phyloP scores from a whole-genome alignment of 2,113 vertebrate species.

The Tursiops truncatus region DNA sequence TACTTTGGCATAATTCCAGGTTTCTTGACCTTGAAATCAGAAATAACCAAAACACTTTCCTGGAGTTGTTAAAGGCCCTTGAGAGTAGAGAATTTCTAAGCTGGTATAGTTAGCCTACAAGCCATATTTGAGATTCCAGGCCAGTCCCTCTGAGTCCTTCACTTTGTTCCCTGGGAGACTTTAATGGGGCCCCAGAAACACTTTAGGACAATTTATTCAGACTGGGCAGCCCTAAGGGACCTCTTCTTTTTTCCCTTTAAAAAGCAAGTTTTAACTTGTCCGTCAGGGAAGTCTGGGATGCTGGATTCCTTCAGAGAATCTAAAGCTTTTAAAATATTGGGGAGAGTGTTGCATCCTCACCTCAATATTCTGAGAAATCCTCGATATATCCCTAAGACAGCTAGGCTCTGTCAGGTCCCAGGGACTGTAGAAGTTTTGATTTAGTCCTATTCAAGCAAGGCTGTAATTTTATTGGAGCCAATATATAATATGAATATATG shows the following conservation, averaged over 20 bases:
- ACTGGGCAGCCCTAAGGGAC: not conserved
- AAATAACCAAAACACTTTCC: not conserved
- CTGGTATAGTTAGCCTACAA: not conserved
- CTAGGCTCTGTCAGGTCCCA: not conserved
- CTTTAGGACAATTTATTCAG: not conserved
- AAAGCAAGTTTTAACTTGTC: not conserved
- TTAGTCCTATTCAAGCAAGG: not conserved
- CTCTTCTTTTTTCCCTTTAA: not conserved
- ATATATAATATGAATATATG: not conserved
- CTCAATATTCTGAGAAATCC: not conserved
- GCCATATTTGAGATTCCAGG: not conserved
- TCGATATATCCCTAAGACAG: not conserved
- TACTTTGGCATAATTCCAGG: not conserved
- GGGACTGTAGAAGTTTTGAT: not conserved
- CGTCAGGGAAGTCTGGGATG: not conserved
- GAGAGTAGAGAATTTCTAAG: not conserved
- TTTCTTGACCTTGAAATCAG: conserved; percentile 19
- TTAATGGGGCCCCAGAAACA: not conserved
- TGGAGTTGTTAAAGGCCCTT: not conserved
- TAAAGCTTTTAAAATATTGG: not conserved
- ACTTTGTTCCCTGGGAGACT: not conserved
- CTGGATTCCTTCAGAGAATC: not conserved
- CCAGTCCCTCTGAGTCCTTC: not conserved
- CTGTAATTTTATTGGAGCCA: not conserved
- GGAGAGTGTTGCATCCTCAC: not conserved